Conservation (phyloP, 2,113 vertebrate species). For the Rallus limicola region DNA sequence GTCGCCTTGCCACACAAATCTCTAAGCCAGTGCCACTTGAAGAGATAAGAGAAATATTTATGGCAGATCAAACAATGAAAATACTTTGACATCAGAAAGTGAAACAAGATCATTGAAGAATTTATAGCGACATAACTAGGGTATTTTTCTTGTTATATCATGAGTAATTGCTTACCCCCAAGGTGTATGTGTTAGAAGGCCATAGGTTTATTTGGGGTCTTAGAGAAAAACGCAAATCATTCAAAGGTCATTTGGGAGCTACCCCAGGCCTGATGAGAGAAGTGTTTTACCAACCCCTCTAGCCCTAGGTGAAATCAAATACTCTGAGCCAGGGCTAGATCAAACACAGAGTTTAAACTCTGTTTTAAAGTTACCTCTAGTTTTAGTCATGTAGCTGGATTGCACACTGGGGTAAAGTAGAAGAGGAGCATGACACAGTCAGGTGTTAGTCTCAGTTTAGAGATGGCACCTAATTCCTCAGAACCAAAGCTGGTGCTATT, state of each 20-base stretch:
- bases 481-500: background rate
- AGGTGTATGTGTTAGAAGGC: background rate
- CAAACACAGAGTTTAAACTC: background rate
- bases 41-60: background rate
- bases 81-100: background rate
- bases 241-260: background rate
- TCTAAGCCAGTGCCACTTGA: background rate
- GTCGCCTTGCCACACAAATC: background rate
- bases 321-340: background rate
- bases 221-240: background rate
- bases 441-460: background rate
- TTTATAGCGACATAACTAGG: background rate
- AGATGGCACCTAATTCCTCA: background rate
- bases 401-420: background rate
- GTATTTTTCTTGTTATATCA: background rate
- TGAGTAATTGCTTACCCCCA: background rate
- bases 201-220: background rate
- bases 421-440: background rate
- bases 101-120: background rate
- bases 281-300: background rate
- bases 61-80: background rate
- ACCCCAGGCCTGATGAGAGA: background rate
- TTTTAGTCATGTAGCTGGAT: background rate
- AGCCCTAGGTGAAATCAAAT: background rate
- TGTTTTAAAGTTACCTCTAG: background rate